phyloP scores from a whole-genome alignment of 2,888 invertebrate genomes.

The Brenthis daphne region DNA sequence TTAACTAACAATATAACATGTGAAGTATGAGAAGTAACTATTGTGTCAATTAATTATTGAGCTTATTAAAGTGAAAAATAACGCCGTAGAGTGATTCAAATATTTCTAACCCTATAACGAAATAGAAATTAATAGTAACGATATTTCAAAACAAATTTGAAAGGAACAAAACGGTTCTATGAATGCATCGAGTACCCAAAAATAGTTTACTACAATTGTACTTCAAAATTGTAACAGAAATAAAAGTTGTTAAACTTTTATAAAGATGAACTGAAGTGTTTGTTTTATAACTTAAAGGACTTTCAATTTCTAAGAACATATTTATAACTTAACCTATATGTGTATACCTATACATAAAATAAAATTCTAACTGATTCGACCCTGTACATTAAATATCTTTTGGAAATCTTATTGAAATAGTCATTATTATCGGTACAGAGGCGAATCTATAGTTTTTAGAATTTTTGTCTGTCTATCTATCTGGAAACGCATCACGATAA shows the following conservation, averaged over 20 bases:
- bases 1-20: not conserved
- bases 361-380: too few relatives aligned
- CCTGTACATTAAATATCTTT: too few relatives aligned
- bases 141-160: constrained; percentile 57
- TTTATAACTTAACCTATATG: too few relatives aligned
- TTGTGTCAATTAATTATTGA: constrained; percentile 32
- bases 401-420: too few relatives aligned
- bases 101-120: constrained; percentile 35
- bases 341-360: too few relatives aligned
- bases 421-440: too few relatives aligned
- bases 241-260: not conserved
- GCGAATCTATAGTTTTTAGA: too few relatives aligned
- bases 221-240: not conserved
- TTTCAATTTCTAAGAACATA: not conserved
- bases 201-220: constrained; percentile 58
- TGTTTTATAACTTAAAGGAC: not conserved
- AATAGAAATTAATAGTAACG: constrained; percentile 58
- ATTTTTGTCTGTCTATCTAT: too few relatives aligned
- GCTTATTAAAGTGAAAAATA: constrained; percentile 33
- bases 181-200: constrained; percentile 55
- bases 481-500: too few relatives aligned
- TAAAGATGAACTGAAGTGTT: not conserved
- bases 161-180: constrained; percentile 60
- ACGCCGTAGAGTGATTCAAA: constrained; percentile 41
- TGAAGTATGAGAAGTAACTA: constrained; percentile 1